phyloP scores from a whole-genome alignment of 1,140 invertebrate genomes.

The Drosophila simulans region DNA sequence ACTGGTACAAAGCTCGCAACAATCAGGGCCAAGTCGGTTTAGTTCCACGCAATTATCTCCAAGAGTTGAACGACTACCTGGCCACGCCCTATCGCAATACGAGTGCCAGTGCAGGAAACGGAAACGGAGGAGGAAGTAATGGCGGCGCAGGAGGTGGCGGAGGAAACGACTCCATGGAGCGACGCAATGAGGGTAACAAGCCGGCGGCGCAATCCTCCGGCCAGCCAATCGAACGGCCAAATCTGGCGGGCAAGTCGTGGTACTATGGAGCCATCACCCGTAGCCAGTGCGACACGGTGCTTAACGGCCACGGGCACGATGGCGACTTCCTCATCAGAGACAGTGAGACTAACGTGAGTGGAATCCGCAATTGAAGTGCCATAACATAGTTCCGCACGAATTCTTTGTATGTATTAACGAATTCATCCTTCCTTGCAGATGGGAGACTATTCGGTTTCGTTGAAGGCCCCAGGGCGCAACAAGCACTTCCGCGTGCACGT shows the following conservation, averaged over 20 bases:
- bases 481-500: conserved; percentile 99
- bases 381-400: background rate
- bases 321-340: conserved; percentile 99
- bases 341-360: conserved; percentile 98
- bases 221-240: conserved; percentile 87
- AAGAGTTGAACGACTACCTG: conserved; percentile 94
- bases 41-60: conserved; percentile 98
- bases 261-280: conserved; percentile 98
- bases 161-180: conserved; percentile 75
- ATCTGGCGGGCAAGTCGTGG: conserved; percentile 94
- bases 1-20: conserved; percentile 99
- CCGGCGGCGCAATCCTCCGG: conserved; percentile 65
- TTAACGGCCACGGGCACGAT: conserved; percentile 97
- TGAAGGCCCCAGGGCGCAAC: conserved; percentile 98
- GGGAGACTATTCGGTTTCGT: conserved; percentile 98
- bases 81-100: conserved; percentile 91
- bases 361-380: background rate
- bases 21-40: conserved; percentile 95
- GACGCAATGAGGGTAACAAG: conserved; percentile 80
- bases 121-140: conserved; percentile 64
- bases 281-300: conserved; percentile 96
- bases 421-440: conserved; percentile 88
- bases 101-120: conserved; percentile 84
- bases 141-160: conserved; percentile 78
- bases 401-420: background rate